Evolutionary conservation across 2,888 invertebrate species (phyloP).

Genomic region (Kuschelorhynchus macadamiae): DNA sequence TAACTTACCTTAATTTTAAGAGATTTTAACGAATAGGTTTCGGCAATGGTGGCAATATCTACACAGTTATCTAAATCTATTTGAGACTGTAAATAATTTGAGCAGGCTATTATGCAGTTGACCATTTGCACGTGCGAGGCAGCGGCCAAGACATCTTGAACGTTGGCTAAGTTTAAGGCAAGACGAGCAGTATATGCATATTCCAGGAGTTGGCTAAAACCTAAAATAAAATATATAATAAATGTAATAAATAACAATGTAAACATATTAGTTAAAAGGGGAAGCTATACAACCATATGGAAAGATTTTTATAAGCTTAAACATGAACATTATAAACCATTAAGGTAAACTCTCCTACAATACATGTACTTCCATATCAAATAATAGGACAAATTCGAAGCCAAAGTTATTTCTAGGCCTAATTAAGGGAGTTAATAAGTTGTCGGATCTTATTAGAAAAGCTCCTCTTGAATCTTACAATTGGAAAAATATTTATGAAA

Average conservation of each 20-base stretch:
- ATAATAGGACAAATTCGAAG: no score
- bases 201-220: constrained; percentile 76
- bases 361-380: no score
- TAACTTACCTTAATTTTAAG: constrained; percentile 69
- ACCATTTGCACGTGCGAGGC: constrained; percentile 78
- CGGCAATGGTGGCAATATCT: constrained; percentile 79
- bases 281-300: no score
- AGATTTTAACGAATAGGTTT: constrained; percentile 76
- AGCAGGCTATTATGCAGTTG: constrained; percentile 78
- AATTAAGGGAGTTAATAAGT: no score
- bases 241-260: not conserved
- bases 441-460: no score
- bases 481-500: no score
- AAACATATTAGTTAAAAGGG: not conserved
- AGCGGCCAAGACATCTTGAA: constrained; percentile 79
- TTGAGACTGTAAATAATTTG: constrained; percentile 76
- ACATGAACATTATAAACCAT: no score
- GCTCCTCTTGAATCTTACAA: no score
- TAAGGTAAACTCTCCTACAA: no score
- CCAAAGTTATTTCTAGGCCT: no score
- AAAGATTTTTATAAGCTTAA: no score
- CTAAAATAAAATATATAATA: constrained; percentile 30
- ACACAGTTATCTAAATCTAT: constrained; percentile 80
- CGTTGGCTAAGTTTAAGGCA: constrained; percentile 73
- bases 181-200: constrained; percentile 80